These are phyloP conservation scores for Eueremaeus valkanovi DNA, from an alignment of 2,888 invertebrate species.

Conservation along the genomic window DNA sequence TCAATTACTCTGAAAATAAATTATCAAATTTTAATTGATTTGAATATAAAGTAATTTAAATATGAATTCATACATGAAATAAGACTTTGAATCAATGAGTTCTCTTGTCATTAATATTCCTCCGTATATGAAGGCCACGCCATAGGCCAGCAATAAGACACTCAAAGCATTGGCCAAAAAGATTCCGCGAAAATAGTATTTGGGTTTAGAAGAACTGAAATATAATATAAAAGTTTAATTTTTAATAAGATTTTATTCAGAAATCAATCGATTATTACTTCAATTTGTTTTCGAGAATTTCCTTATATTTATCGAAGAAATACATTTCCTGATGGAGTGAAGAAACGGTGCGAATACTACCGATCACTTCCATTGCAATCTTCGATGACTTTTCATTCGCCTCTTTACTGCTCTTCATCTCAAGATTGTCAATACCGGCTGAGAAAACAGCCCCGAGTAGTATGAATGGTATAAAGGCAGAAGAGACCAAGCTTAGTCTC, in stretches of 20 bases:
- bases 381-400: conserved; percentile 66
- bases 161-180: conserved; percentile 69
- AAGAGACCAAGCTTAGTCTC: conserved; percentile 66
- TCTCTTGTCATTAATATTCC: too few species aligned
- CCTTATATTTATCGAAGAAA: conserved; percentile 60
- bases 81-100: conserved; percentile 62
- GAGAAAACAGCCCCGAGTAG: conserved; percentile 65
- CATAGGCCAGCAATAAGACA: too few species aligned
- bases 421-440: conserved; percentile 62
- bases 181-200: conserved; percentile 61
- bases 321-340: conserved; percentile 61
- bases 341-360: conserved; percentile 66
- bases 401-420: conserved; percentile 60
- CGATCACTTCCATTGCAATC: conserved; percentile 70
- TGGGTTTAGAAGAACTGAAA: too few species aligned
- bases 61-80: conserved; percentile 62
- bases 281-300: conserved; percentile 4
- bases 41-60: conserved; percentile 62
- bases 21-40: conserved; percentile 46
- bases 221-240: too few species aligned
- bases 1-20: conserved; percentile 62
- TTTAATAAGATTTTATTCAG: too few species aligned
- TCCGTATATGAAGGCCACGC: conserved; percentile 67
- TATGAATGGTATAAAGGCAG: conserved; percentile 65
- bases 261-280: too few species aligned